Evolutionary conservation across 2,797 vertebrate genomes (phyloP).

Genomic region (Huso huso): DNA sequence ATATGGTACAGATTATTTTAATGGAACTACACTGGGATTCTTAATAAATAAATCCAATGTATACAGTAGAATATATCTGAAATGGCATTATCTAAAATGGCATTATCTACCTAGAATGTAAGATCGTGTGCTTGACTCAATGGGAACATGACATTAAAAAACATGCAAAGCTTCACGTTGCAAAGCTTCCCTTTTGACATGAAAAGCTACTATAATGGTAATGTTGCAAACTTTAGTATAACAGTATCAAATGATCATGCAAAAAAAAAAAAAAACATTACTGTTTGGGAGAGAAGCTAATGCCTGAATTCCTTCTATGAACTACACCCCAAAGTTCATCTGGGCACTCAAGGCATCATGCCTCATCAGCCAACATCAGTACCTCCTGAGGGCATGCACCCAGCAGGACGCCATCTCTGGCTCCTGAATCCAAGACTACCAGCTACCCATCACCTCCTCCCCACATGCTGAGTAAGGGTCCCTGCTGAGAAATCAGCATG

Average conservation of each 20-base stretch:
- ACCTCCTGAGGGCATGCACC: slow-evolving; percentile 52
- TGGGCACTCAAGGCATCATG: slow-evolving; percentile 62
- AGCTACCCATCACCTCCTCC: slow-evolving; percentile 53
- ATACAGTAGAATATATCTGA: too few relatives aligned
- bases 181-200: not conserved
- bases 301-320: slow-evolving; percentile 38
- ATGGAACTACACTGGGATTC: too few relatives aligned
- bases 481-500: slow-evolving; percentile 78
- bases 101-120: too few relatives aligned
- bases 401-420: slow-evolving; percentile 53
- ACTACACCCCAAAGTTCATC: slow-evolving; percentile 59
- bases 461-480: slow-evolving; percentile 45
- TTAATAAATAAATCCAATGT: too few relatives aligned
- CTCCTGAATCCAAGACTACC: slow-evolving; percentile 52
- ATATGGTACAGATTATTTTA: too few relatives aligned
- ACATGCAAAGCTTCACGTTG: too few relatives aligned
- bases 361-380: slow-evolving; percentile 61
- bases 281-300: slow-evolving; percentile 32
- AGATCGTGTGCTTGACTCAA: too few relatives aligned
- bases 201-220: not conserved
- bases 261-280: slow-evolving; percentile 6
- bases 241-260: not conserved
- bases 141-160: too few relatives aligned
- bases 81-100: too few relatives aligned
- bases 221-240: not conserved